Base-by-base conservation (phyloP, 2,888 invertebrate species). In the Parnassius smintheus region DNA sequence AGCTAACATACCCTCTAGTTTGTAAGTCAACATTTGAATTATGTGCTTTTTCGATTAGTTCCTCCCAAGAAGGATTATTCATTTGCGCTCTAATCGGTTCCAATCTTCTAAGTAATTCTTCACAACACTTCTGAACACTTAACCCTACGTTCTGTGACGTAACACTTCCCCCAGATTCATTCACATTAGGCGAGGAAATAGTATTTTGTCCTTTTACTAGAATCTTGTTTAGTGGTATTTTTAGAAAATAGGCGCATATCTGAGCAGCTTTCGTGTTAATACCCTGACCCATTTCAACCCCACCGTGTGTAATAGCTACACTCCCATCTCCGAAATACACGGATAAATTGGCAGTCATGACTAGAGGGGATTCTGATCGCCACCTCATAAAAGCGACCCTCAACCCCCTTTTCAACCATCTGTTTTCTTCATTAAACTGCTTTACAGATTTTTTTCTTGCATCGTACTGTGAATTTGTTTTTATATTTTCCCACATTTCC, bases 201-300 rank as follows among this genome's bases (percentile, higher is more conserved):
- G 86, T 93, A 70, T 94, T 93, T 12, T 93, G 92, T 1, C 94
- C 91, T 75, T 95, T 95, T 1, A 96, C 93, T 48, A 87, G 92
- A 1, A 97, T 86, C 82, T 93, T 92, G 0, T 94, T 92, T 50
- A 96, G 68, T 2, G 94, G 89, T 62, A 96, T 94, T 1, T 94
- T 94, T 0, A 96, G 84, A 2, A 93, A 93, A 73, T 94, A 93
- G 0, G 96, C 96, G 2, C 85, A 81, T 2, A 94, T 93, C 88
- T 95, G 95, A 3, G 93, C 93, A 1, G 94, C 93, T 93, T 94
- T 88, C 2, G 96, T 96, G 68, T 96, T 87, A 54, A 96, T 92
- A 10, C 97, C 97, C 87, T 97, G 97, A 0, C 97, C 97, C 75
- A 95, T 93, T 88, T 96, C 96, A 44, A 95, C 88, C 1, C 95